phyloP scores from a whole-genome alignment of 2,797 vertebrate species.

The Nyctibius grandis region DNA sequence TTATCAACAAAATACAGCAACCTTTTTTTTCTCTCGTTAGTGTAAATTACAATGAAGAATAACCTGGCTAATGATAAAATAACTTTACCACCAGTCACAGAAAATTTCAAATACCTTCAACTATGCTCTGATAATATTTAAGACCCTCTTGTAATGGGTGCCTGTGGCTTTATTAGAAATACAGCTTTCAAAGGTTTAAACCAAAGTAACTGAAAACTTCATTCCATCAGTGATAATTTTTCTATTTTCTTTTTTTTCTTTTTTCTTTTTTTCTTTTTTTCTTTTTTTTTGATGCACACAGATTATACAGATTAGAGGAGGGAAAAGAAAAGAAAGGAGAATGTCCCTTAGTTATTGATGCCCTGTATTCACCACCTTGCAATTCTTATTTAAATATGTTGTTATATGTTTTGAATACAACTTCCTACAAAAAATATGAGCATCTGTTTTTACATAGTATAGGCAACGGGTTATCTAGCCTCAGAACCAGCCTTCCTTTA shows the following conservation, averaged over 20 bases:
- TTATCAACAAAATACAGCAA: not conserved
- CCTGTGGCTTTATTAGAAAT: not conserved
- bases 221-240: not conserved
- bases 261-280: no score
- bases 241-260: no score
- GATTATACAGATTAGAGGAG: no score
- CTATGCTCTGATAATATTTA: no score
- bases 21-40: not conserved
- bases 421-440: not conserved
- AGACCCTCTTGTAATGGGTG: not conserved
- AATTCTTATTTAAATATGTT: not conserved
- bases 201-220: not conserved
- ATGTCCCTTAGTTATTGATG: not conserved
- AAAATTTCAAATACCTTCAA: no score
- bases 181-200: not conserved
- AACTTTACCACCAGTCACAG: no score
- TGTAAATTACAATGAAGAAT: no score
- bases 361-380: not conserved
- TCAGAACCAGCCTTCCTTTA: not conserved
- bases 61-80: no score
- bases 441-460: not conserved
- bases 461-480: not conserved
- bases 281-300: no score
- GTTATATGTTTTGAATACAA: not conserved
- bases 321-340: not conserved